Percentiles rank a stretch among this genome's conserved stretches.
Conservation (phyloP, 1,140 invertebrate genomes). For the Dryas iulia region DNA sequence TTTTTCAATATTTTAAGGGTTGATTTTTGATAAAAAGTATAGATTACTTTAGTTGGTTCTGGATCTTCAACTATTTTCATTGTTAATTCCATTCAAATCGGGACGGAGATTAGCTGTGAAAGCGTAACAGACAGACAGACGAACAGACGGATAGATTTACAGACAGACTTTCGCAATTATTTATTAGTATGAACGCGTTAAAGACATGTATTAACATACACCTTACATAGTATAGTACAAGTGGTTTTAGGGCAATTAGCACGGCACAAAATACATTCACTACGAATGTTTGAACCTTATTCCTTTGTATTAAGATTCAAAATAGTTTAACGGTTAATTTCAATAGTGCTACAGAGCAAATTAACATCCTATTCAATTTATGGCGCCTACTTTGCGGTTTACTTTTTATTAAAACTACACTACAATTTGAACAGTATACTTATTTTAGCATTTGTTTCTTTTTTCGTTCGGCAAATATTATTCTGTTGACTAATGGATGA, state of each 20-base stretch:
- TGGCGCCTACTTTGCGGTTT: constrained; percentile 5
- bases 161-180: no score
- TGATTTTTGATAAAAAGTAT: no score
- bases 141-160: no score
- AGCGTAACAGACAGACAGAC: no score
- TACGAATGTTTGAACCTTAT: neutral
- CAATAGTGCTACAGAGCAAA: constrained; percentile 2
- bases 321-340: neutral
- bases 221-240: no score
- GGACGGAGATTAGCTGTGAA: no score
- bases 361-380: constrained; percentile 1
- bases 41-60: no score
- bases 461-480: neutral
- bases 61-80: no score
- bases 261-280: neutral
- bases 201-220: no score
- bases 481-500: neutral
- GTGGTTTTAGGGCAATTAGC: constrained; percentile 8
- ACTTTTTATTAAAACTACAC: constrained; percentile 8
- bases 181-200: no score
- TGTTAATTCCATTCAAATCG: no score
- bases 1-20: no score
- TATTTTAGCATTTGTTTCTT: neutral
- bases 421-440: neutral
- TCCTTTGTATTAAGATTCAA: neutral